A percentile compares a stretch with the other conserved stretches of the same genome.
Conservation (phyloP, 2,797 vertebrate species). For the Chlorospingus flavigularis region DNA sequence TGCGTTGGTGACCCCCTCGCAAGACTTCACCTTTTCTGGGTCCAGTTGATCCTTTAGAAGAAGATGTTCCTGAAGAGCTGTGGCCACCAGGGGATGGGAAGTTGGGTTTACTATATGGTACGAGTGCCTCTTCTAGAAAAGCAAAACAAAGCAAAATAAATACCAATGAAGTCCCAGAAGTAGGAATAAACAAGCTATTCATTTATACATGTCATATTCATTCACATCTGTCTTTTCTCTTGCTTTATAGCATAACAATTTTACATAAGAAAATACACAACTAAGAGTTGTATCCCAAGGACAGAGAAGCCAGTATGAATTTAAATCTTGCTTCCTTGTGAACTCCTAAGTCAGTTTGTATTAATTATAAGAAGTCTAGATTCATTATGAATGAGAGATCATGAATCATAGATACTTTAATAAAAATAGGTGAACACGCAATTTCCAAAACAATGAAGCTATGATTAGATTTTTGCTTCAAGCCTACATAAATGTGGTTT, state of each 20-base stretch:
- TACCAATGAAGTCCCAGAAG: neutral
- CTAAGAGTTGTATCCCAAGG: neutral
- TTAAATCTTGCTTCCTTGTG: neutral
- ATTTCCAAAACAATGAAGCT: conserved; percentile 49
- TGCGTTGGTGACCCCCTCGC: conserved; percentile 89
- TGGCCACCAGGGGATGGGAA: conserved; percentile 96
- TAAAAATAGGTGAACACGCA: conserved; percentile 37
- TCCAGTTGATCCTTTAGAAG: conserved; percentile 97
- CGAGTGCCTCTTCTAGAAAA: conserved; percentile 88
- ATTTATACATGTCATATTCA: neutral
- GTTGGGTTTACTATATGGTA: conserved; percentile 94
- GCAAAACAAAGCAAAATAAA: conserved; percentile 8
- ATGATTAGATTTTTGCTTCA: conserved; percentile 66
- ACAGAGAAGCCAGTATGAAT: neutral
- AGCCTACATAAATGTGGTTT: conserved; percentile 15
- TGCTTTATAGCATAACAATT: neutral
- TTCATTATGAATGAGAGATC: conserved; percentile 35
- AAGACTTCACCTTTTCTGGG: conserved; percentile 90
- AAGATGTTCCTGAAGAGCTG: conserved; percentile 95
- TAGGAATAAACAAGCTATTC: neutral
- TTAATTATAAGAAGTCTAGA: conserved; percentile 52
- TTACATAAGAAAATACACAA: neutral
- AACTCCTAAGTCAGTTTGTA: neutral
- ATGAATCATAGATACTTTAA: conserved; percentile 46
- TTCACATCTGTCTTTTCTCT: neutral